phyloP scores from a whole-genome alignment of 2,113 vertebrate genomes.

The Struthidea cinerea region DNA sequence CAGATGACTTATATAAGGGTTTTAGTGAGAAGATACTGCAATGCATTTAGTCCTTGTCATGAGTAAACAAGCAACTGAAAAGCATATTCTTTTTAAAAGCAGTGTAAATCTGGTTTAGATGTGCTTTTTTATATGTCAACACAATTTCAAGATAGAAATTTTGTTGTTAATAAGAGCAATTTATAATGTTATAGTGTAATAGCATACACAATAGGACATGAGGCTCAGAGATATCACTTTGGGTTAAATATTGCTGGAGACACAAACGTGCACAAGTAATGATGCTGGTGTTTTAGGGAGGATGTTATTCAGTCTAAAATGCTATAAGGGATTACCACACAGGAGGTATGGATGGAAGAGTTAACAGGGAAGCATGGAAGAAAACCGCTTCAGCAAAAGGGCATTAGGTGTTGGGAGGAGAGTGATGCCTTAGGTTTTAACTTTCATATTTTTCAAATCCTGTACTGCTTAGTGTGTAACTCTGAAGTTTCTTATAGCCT shows the following conservation, averaged over 20 bases:
- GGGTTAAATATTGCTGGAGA: not conserved
- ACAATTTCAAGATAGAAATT: not conserved
- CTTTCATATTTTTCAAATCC: too few species aligned
- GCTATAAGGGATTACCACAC: not conserved
- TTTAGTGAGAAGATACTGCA: not conserved
- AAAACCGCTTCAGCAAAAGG: not conserved
- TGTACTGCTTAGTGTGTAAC: too few species aligned
- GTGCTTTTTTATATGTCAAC: not conserved
- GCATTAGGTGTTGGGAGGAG: not conserved
- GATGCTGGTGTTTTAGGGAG: not conserved
- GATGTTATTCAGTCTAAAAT: not conserved
- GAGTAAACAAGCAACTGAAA: not conserved
- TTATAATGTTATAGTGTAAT: not conserved
- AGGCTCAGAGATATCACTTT: not conserved
- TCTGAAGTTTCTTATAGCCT: too few species aligned
- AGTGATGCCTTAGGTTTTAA: too few species aligned
- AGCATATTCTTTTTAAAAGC: not conserved
- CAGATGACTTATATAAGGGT: not conserved
- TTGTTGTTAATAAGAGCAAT: not conserved
- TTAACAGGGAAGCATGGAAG: not conserved
- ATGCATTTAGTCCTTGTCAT: not conserved
- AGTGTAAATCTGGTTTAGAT: not conserved
- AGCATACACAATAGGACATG: not conserved
- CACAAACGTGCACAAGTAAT: not conserved
- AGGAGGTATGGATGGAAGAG: not conserved